phyloP scores from a whole-genome alignment of 2,113 vertebrate species.

The Ardeotis arabs region DNA sequence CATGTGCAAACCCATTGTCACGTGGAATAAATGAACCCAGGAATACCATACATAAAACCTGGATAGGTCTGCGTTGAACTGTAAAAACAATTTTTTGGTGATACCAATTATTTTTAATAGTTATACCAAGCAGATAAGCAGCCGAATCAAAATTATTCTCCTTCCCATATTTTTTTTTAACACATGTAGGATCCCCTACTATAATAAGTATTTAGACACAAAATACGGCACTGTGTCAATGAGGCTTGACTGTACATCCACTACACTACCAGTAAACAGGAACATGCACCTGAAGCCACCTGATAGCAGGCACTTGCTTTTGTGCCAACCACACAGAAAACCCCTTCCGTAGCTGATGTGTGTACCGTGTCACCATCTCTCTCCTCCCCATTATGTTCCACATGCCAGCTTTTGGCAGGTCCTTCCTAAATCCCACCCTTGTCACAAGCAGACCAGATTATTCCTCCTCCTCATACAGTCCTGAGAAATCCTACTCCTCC shows the following conservation, averaged over 20 bases:
- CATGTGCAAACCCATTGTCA: background rate
- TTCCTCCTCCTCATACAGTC: background rate
- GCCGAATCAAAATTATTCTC: background rate
- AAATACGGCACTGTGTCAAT: background rate
- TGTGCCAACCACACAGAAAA: background rate
- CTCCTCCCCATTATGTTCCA: background rate
- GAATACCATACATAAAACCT: background rate
- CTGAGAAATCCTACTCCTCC: background rate
- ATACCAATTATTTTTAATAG: background rate
- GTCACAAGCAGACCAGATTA: background rate
- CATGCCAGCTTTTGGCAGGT: background rate
- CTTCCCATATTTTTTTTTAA: background rate
- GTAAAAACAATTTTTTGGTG: background rate
- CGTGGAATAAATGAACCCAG: background rate
- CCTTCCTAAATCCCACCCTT: background rate
- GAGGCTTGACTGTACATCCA: background rate
- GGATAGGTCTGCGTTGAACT: background rate
- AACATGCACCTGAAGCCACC: background rate
- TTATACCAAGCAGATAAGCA: background rate
- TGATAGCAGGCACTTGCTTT: background rate
- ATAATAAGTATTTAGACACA: background rate
- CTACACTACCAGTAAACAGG: background rate
- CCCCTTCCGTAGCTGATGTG: background rate
- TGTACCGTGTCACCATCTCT: background rate
- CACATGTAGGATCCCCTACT: background rate